Conservation (phyloP, 2,888 invertebrate genomes). For the Chaetogeoica ovagalla region DNA sequence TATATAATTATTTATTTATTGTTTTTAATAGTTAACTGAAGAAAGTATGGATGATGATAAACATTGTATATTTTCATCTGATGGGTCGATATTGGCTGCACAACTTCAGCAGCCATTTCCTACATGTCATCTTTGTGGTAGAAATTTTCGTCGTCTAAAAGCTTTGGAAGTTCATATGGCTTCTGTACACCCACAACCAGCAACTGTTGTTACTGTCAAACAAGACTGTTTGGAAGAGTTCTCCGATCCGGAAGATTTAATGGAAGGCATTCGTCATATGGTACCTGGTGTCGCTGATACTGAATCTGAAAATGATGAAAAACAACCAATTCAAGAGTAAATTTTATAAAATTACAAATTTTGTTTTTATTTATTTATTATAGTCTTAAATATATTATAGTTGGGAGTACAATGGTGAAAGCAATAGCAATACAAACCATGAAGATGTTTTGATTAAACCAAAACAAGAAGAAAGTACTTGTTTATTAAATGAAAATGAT, state of each 20-base stretch:
- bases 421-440: slow-evolving; percentile 32
- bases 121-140: slow-evolving; percentile 60
- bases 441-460: slow-evolving; percentile 18
- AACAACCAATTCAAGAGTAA: slow-evolving; percentile 42
- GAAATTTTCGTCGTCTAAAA: slow-evolving; percentile 68
- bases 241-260: slow-evolving; percentile 82
- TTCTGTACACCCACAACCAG: slow-evolving; percentile 62
- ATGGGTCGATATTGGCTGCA: slow-evolving; percentile 41
- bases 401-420: slow-evolving; percentile 49
- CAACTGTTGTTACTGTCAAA: slow-evolving; percentile 56
- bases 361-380: not conserved
- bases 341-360: not conserved
- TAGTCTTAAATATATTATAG: slow-evolving; percentile 12
- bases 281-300: slow-evolving; percentile 60
- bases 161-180: slow-evolving; percentile 68
- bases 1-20: too few relatives aligned
- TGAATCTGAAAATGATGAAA: slow-evolving; percentile 53
- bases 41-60: slow-evolving; percentile 35
- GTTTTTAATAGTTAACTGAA: slow-evolving; percentile 31
- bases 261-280: slow-evolving; percentile 80
- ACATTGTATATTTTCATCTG: slow-evolving; percentile 51
- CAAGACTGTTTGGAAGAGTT: slow-evolving; percentile 72
- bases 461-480: slow-evolving; percentile 36
- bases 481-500: slow-evolving; percentile 41
- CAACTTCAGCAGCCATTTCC: slow-evolving; percentile 51